Conservation (phyloP, 1,140 invertebrate genomes). For the Orussus abietinus region DNA sequence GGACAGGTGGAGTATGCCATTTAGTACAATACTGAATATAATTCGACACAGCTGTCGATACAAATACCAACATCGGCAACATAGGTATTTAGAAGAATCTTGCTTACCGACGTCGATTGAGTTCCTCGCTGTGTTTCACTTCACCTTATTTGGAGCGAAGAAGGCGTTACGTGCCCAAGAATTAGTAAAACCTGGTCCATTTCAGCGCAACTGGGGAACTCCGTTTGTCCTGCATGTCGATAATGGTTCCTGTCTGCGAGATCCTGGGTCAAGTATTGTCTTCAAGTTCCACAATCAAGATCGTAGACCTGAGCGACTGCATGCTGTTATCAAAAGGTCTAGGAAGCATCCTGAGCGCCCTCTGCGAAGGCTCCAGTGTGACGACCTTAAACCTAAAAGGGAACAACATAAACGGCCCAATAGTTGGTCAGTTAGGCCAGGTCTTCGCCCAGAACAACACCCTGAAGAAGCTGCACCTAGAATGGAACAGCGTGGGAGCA, state of each 20-base stretch:
- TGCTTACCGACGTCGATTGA: neutral
- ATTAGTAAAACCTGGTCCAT: constrained; percentile 11
- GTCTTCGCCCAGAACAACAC: constrained; percentile 40
- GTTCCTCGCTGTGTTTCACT: neutral
- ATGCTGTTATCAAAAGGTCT: constrained; percentile 40
- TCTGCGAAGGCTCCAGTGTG: constrained; percentile 40
- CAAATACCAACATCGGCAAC: neutral
- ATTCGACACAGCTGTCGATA: neutral
- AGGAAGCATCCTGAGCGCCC: constrained; percentile 31
- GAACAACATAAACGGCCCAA: constrained; percentile 43
- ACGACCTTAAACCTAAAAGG: constrained; percentile 42
- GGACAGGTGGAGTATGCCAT: too few species aligned
- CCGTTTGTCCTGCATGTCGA: constrained; percentile 30
- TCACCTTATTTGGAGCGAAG: neutral
- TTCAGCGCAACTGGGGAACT: constrained; percentile 35
- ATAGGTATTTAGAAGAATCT: neutral
- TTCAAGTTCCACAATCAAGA: constrained; percentile 38
- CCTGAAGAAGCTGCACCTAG: constrained; percentile 38
- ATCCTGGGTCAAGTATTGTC: constrained; percentile 35
- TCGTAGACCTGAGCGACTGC: constrained; percentile 40
- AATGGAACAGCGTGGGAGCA: constrained; percentile 47
- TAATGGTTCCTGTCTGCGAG: constrained; percentile 40
- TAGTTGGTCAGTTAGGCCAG: constrained; percentile 36
- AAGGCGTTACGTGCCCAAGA: neutral
- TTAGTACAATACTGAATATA: neutral